A percentile compares a stretch with the other conserved stretches of the same genome.
Evolutionary conservation across 1,140 invertebrate genomes (phyloP).

Genomic region (Atta colombica): DNA sequence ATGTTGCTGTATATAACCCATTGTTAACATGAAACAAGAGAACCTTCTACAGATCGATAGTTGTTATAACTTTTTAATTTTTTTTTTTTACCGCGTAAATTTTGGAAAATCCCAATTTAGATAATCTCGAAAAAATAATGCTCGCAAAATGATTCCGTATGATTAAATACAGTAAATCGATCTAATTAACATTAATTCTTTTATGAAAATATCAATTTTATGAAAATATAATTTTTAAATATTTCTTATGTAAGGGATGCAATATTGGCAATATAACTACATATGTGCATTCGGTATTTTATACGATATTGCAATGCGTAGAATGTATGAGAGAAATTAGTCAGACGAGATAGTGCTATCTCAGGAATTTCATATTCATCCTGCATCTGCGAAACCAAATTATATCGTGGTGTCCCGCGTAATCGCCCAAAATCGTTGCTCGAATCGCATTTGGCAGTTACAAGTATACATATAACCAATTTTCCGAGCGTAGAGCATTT

Average conservation of each 20-base stretch:
- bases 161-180: background rate
- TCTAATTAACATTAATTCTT: background rate
- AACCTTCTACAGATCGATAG: conserved; percentile 14
- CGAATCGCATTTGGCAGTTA: conserved; percentile 40
- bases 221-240: background rate
- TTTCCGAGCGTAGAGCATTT: conserved; percentile 4
- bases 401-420: conserved; percentile 44
- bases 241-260: background rate
- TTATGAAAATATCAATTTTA: background rate
- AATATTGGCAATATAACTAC: too few relatives aligned
- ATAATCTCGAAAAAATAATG: background rate
- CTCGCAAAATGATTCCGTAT: too few relatives aligned
- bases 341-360: conserved; percentile 19
- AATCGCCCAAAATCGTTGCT: conserved; percentile 40
- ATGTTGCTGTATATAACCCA: background rate
- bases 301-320: conserved; percentile 19
- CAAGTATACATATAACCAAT: background rate
- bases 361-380: conserved; percentile 58
- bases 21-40: conserved; percentile 45
- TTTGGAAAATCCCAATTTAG: background rate
- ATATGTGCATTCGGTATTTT: conserved; percentile 26
- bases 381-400: conserved; percentile 44
- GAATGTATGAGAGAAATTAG: conserved; percentile 38
- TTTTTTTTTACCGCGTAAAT: background rate
- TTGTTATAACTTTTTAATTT: conserved; percentile 40